Conservation (phyloP, 2,888 invertebrate genomes). For the Eucera pruinosa region DNA sequence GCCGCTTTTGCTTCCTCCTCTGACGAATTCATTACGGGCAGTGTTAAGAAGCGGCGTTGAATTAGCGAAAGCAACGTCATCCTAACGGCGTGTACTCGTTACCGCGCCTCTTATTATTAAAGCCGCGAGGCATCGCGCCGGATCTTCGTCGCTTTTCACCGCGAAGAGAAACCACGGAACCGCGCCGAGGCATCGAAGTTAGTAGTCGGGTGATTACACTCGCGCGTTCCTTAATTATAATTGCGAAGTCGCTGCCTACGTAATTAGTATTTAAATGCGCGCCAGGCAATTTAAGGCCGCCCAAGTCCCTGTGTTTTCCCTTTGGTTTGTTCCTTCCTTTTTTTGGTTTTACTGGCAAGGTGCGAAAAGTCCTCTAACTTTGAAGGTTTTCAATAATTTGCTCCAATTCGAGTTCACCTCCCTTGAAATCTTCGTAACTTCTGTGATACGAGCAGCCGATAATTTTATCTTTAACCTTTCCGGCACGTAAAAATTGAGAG, state of each 20-base stretch:
- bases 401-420: too few relatives aligned
- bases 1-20: conserved; percentile 49
- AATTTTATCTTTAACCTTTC: too few relatives aligned
- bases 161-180: conserved; percentile 29
- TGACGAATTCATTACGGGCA: conserved; percentile 79
- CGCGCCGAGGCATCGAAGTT: conserved; percentile 30
- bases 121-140: conserved; percentile 61
- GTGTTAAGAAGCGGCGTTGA: conserved; percentile 67
- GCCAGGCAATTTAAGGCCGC: conserved; percentile 23
- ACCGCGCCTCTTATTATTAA: conserved; percentile 70
- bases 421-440: too few relatives aligned
- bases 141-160: conserved; percentile 55
- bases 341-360: neutral
- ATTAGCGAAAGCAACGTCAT: conserved; percentile 67
- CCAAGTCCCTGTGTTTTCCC: neutral
- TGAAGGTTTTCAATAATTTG: too few relatives aligned
- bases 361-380: too few relatives aligned
- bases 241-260: conserved; percentile 40
- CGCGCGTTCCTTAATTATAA: conserved; percentile 55
- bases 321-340: neutral
- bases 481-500: too few relatives aligned
- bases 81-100: conserved; percentile 67
- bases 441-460: too few relatives aligned
- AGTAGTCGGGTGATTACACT: conserved; percentile 48
- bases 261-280: conserved; percentile 53